phyloP scores from a whole-genome alignment of 2,113 vertebrate species.

The Trichomycterus rosablanca region DNA sequence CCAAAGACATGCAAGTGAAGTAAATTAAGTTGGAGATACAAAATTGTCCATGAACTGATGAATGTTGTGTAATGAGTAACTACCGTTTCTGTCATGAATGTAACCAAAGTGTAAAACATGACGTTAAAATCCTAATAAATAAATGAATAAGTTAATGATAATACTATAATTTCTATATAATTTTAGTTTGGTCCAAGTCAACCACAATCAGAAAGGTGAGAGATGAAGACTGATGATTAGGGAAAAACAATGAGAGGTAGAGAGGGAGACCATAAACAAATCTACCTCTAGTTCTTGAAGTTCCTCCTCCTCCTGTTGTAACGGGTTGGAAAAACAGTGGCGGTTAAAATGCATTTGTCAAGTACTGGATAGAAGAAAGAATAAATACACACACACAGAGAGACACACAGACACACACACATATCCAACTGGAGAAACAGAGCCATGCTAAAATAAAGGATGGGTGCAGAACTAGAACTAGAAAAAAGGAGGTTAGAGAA shows the following conservation, averaged over 20 bases:
- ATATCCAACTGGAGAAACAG: constrained; percentile 40
- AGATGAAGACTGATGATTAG: neutral
- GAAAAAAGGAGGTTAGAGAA: constrained; percentile 45
- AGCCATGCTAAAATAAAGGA: no score
- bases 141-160: no score
- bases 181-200: no score
- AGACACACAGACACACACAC: constrained; percentile 50
- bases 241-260: neutral
- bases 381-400: neutral
- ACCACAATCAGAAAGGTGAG: neutral
- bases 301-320: constrained; percentile 75
- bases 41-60: no score
- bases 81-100: no score
- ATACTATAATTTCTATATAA: no score
- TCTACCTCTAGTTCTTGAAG: constrained; percentile 71
- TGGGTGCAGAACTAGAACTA: constrained; percentile 29
- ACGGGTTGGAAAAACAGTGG: constrained; percentile 54
- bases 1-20: no score
- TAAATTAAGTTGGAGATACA: no score
- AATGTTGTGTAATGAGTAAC: no score
- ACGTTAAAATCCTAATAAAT: no score
- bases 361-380: no score
- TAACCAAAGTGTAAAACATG: no score
- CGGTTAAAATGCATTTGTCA: constrained; percentile 33
- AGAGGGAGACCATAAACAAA: constrained; percentile 24